Percentiles rank a stretch among this genome's conserved stretches.
Evolutionary conservation across 2,797 vertebrate species (phyloP).

Genomic region (Fistularia tabacaria): DNA sequence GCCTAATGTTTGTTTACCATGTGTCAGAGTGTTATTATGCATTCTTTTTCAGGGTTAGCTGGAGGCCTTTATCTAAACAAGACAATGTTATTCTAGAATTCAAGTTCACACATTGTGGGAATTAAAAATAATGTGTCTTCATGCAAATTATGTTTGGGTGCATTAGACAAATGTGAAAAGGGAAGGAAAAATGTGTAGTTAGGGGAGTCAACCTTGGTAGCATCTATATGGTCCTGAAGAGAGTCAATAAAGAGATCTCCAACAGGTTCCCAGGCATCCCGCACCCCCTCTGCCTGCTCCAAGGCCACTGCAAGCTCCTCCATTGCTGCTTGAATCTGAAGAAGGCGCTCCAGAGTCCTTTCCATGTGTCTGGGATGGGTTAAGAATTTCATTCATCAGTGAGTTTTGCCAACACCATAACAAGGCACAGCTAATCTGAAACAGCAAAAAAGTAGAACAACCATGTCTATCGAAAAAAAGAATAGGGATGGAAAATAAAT

Average conservation of each 20-base stretch:
- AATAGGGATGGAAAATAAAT: no score
- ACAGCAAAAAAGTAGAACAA: no score
- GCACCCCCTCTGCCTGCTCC: conserved; percentile 88
- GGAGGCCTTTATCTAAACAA: conserved; percentile 23
- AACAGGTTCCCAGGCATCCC: conserved; percentile 93
- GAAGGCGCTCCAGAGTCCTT: conserved; percentile 86
- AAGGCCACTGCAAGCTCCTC: conserved; percentile 84
- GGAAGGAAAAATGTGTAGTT: background rate
- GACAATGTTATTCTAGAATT: conserved; percentile 5
- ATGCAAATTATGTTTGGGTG: background rate
- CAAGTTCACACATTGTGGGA: no score
- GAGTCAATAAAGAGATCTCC: conserved; percentile 98
- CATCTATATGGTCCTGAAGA: conserved; percentile 94
- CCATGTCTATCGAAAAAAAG: no score
- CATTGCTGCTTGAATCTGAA: conserved; percentile 91
- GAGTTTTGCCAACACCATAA: background rate
- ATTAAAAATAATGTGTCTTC: background rate
- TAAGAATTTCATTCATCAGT: background rate
- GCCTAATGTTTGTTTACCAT: conserved; percentile 32
- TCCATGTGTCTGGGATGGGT: conserved; percentile 81
- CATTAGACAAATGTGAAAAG: background rate
- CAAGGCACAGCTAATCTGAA: background rate
- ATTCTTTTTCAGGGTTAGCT: conserved; percentile 13
- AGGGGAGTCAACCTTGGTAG: conserved; percentile 83
- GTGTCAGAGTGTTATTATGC: conserved; percentile 16